Base-by-base conservation (phyloP, 2,888 invertebrate species). In the Fragum whitleyi region DNA sequence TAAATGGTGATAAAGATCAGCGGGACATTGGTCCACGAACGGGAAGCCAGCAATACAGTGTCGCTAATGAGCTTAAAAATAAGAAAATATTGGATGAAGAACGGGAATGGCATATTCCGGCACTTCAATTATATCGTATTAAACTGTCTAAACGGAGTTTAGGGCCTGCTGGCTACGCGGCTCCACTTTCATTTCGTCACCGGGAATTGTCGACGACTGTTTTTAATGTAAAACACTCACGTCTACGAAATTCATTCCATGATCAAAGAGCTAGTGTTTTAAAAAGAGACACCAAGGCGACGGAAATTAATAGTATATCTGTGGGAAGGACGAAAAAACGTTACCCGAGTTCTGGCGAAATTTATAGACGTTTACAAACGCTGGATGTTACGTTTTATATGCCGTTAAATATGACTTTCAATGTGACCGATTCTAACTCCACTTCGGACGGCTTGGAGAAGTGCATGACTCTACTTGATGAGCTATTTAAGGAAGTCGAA, bases 91-190 rank as follows among this genome's bases (percentile, higher is more conserved):
- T 65, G 65, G 65, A 65, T 42, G 65, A 65, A 65, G 42, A 16
- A 21, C 39, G 42, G 39, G 28, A 36, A 65, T 65, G 65, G 65
- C 21, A 42, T 65, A 65, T 65, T 65, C 36, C 21, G 32, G 42
- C 29, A 42, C 65, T 42, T 65, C 65, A 42, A 65, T 65, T 65
- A 65, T 36, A 32, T 36, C 36, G 42, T 26, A 65, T 65, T 65
- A 65, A 65, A 65, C 32, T 39, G 65, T 42, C 65, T 65, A 65
- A 65, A 65, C 65, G 65, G 39, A 65, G 23, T 65, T 42, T 42
- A 65, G 29, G 39, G 65, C 65, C 39, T 42, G 42, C 39, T 26
- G 42, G 42, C 42, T 21, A 21, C 21, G 21, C 65, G 42, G 11
- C 65, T 16, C 21, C 42, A 7, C 42, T 39, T 9, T 65, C 65